Evolutionary conservation across 2,888 invertebrate genomes (phyloP).

Genomic region (Acleris literana): DNA sequence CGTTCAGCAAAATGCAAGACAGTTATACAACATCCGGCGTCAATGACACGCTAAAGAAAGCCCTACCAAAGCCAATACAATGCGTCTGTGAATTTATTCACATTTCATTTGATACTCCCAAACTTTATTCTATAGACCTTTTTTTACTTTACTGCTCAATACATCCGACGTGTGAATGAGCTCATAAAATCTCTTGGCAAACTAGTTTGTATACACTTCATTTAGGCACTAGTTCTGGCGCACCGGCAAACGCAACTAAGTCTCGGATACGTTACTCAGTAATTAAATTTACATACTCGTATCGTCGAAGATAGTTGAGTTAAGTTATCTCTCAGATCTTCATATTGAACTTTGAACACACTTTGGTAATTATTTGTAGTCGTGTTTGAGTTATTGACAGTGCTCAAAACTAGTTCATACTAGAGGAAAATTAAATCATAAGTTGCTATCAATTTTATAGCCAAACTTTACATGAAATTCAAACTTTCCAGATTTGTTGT

Average conservation of each 20-base stretch:
- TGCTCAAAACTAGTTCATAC: background rate
- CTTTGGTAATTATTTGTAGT: constrained; percentile 1
- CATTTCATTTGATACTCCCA: background rate
- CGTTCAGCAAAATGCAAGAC: background rate
- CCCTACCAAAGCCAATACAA: background rate
- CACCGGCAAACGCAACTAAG: background rate
- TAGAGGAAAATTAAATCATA: no score
- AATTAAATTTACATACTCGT: background rate
- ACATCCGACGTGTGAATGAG: no score
- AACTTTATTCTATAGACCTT: no score
- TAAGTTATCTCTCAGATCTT: no score
- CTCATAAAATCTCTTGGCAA: no score
- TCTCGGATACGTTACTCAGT: background rate
- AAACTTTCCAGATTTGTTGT: no score
- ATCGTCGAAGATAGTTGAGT: background rate
- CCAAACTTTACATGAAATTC: no score
- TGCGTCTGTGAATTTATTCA: background rate
- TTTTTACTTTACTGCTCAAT: no score
- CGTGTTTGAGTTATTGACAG: background rate
- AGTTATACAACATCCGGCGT: background rate
- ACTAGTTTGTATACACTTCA: no score
- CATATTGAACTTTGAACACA: background rate
- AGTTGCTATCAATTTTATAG: no score
- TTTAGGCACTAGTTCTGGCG: no score
- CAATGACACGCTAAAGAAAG: constrained; percentile 2